Percentiles rank a stretch among this genome's conserved stretches.
phyloP scores from a whole-genome alignment of 37 sponge, comb jelly and placozoan species.

The Ianthella basta region DNA sequence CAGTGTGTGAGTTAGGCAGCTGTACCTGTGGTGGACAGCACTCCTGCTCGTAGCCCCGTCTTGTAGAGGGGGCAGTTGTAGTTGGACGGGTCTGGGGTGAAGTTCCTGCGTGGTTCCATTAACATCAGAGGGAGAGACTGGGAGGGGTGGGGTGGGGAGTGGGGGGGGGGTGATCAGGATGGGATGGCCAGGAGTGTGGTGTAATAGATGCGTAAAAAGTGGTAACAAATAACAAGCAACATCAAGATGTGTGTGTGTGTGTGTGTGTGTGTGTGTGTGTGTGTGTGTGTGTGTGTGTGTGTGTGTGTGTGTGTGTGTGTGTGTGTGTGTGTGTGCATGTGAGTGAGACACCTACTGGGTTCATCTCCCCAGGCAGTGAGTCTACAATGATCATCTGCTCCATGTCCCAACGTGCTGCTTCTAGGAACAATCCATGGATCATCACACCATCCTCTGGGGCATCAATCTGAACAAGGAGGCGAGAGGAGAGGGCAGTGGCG shows the following conservation, averaged over 20 bases:
- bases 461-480: slow-evolving; percentile 27
- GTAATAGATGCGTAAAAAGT: no score
- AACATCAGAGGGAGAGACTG: slow-evolving; percentile 84
- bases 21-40: slow-evolving; percentile 91
- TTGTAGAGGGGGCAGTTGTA: slow-evolving; percentile 91
- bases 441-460: slow-evolving; percentile 90
- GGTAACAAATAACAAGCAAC: no score
- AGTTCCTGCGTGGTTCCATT: slow-evolving; percentile 87
- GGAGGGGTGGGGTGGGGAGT: not conserved
- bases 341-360: slow-evolving; percentile 65
- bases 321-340: not conserved
- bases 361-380: slow-evolving; percentile 88
- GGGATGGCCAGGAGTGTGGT: no score
- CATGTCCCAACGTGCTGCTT: slow-evolving; percentile 91
- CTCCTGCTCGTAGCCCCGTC: slow-evolving; percentile 85
- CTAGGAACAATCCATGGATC: slow-evolving; percentile 96
- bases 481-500: not conserved
- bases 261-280: no score
- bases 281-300: no score
- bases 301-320: no score
- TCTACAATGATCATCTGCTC: slow-evolving; percentile 79
- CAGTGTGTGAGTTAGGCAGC: not conserved
- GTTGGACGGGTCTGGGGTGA: slow-evolving; percentile 49
- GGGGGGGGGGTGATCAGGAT: no score
- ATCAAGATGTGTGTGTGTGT: no score